Base-by-base conservation (phyloP, 1,140 invertebrate species). In the Cydia fagiglandana region DNA sequence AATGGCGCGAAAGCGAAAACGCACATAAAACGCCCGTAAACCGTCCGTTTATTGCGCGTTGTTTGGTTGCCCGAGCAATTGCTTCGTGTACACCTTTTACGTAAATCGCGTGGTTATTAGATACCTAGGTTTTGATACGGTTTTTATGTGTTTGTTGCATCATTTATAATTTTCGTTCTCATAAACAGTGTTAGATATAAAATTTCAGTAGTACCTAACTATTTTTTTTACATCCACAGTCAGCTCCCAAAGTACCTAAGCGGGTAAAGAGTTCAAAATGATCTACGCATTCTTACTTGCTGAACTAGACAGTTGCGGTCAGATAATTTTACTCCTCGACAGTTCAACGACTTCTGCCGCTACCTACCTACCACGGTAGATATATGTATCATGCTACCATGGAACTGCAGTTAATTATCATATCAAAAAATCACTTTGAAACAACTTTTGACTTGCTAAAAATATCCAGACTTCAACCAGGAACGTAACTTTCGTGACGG, bases 1-100 rank as follows among this genome's bases (percentile, higher is more conserved):
- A 92, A 92, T 92, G 84, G 88, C 84, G 86, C 84, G 89, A 92
- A 92, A 92, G 89, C 84, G 88, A 92, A 90, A 92, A 91, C 84
- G 90, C 86, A 88, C 89, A 85, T 92, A 91, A 91, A 91, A 82
- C 83, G 82, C 80, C 73, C 76, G 64, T 68, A 82, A 75, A 78
- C 74, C 77, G 74, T 76, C 75, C 84, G 83, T 88, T 89, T 91
- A 91, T 89, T 76, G 85, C 84, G 81, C 81, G 83, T 86, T 89
- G 88, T 90, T 86, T 78, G 85, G 77, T 78, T 81, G 81, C 73
- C 76, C 80, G 77, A 78, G 79, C 85, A 83, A 88, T 89, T 87
- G 86, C 83, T 77, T 85, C 82, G 79, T 78, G 74, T 78, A 75
- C 77, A 86, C 76, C 82, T 78, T 70, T 70, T 70, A 41, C 66